Conservation (phyloP, 2,888 invertebrate species). For the Xanthia icteritia region DNA sequence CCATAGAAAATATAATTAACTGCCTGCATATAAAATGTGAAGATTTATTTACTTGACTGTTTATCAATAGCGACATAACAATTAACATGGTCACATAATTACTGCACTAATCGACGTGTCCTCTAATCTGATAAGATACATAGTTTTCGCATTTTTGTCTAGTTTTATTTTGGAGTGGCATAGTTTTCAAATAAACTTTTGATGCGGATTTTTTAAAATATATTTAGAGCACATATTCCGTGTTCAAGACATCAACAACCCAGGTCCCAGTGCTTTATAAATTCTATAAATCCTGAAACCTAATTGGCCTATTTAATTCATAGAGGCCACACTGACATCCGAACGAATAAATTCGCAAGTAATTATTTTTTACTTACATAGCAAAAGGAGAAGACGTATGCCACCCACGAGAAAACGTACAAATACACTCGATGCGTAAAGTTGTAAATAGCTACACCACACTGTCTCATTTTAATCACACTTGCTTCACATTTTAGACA, state of each 20-base stretch:
- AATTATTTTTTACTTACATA: constrained; percentile 73
- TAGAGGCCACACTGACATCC: neutral
- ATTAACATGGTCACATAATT: constrained; percentile 51
- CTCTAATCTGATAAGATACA: constrained; percentile 42
- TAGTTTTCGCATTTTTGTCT: constrained; percentile 23
- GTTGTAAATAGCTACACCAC: constrained; percentile 70
- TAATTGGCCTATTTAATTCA: constrained; percentile 38
- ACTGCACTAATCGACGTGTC: constrained; percentile 32
- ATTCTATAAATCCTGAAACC: neutral
- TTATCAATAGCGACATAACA: constrained; percentile 51
- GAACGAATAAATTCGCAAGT: constrained; percentile 1
- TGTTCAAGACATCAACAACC: too few relatives aligned
- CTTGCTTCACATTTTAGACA: constrained; percentile 66
- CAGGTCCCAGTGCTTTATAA: too few relatives aligned
- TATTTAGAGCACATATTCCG: neutral
- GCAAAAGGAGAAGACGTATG: constrained; percentile 75
- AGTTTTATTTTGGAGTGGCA: constrained; percentile 24
- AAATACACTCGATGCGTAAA: constrained; percentile 72
- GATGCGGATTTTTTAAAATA: neutral
- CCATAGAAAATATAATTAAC: too few relatives aligned
- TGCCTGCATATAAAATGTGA: constrained; percentile 4
- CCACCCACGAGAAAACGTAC: constrained; percentile 70
- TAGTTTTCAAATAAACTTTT: neutral
- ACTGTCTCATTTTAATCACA: constrained; percentile 76
- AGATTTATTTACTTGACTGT: constrained; percentile 31